Evolutionary conservation across 2,797 vertebrate species (phyloP).

Genomic region (Falco novaeseelandiae): DNA sequence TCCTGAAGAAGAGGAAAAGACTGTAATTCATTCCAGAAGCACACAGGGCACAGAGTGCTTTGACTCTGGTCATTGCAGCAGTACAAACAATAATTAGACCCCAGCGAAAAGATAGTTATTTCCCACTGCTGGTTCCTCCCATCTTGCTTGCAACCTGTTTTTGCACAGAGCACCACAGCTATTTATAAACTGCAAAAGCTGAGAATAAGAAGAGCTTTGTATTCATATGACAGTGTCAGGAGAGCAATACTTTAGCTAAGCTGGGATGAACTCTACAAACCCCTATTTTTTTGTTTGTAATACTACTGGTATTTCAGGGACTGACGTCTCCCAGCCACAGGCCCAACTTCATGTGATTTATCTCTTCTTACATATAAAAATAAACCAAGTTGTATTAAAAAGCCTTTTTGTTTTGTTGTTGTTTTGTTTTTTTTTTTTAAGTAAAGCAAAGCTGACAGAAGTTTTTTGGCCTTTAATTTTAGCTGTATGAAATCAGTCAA

Average conservation of each 20-base stretch:
- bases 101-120: not conserved
- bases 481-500: not conserved
- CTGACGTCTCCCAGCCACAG: not conserved
- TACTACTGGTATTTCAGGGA: not conserved
- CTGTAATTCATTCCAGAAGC: not conserved
- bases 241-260: slow-evolving; percentile 32
- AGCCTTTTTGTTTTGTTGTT: not conserved
- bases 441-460: not conserved
- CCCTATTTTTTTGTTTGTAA: not conserved
- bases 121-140: not conserved
- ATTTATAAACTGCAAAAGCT: slow-evolving; percentile 48
- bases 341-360: not conserved
- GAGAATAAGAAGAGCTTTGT: slow-evolving; percentile 38
- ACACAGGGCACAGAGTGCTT: not conserved
- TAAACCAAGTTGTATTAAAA: not conserved
- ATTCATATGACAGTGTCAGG: slow-evolving; percentile 15
- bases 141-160: slow-evolving; percentile 35
- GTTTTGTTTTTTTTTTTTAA: not conserved
- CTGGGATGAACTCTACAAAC: slow-evolving; percentile 1
- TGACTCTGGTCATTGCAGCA: not conserved
- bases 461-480: not conserved
- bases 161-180: not conserved
- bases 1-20: not conserved
- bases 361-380: not conserved
- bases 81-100: not conserved